Evolutionary conservation across 2,113 vertebrate genomes (phyloP).

Genomic region (Elephantulus edwardii): DNA sequence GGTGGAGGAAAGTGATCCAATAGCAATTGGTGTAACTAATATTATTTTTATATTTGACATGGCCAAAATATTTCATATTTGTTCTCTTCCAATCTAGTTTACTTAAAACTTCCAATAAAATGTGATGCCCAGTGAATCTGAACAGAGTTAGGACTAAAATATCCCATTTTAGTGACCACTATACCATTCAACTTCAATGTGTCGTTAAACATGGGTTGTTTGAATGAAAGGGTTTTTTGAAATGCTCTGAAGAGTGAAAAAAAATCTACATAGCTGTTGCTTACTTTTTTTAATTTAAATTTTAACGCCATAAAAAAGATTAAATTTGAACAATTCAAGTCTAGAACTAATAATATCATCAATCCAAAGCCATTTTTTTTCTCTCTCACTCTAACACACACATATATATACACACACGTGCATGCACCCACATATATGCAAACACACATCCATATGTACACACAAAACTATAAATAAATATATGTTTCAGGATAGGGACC

Average conservation of each 20-base stretch:
- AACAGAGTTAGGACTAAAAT: not conserved
- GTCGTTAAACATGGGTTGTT: not conserved
- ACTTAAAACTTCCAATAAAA: not conserved
- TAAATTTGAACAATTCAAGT: not conserved
- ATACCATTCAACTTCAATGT: not conserved
- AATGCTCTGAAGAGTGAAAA: not conserved
- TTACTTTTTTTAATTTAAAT: not conserved
- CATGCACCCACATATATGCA: not conserved
- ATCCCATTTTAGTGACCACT: not conserved
- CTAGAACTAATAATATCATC: not conserved
- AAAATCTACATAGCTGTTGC: not conserved
- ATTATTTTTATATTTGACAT: not conserved
- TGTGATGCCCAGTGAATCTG: not conserved
- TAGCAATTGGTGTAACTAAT: rapidly evolving
- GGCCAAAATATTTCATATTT: not conserved
- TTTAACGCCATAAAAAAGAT: not conserved
- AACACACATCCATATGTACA: rapidly evolving
- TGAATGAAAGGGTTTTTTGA: too few species aligned
- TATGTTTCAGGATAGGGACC: not conserved
- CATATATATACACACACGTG: not conserved
- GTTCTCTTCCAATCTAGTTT: not conserved
- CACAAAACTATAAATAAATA: not conserved
- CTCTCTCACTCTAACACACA: too few species aligned
- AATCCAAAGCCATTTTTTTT: not conserved
- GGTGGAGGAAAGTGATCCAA: not conserved